These are phyloP conservation scores for Gallinago stenura DNA, from an alignment of 2,797 vertebrate species.

Conservation along the genomic window DNA sequence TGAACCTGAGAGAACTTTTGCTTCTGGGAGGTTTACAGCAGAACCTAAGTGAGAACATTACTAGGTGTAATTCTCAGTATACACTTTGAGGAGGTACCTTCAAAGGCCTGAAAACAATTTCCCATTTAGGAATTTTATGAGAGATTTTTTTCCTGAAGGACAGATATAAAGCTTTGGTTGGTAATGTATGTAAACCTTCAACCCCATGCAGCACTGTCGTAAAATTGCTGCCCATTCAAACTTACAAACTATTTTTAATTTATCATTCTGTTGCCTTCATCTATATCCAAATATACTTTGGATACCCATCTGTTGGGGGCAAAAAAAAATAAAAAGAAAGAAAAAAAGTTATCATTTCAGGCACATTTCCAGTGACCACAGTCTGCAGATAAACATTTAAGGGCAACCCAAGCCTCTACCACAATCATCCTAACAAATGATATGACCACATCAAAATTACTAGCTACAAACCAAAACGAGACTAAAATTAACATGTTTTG, in stretches of 20 bases:
- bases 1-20: neutral
- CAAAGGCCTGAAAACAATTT: neutral
- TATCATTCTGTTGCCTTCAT: neutral
- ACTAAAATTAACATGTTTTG: neutral
- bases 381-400: neutral
- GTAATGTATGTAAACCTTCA: neutral
- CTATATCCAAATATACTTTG: neutral
- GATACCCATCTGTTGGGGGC: neutral
- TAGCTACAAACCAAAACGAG: neutral
- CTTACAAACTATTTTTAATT: neutral
- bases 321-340: neutral
- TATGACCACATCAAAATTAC: neutral
- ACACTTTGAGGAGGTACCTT: neutral
- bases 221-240: neutral
- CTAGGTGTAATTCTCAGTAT: neutral
- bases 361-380: neutral
- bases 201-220: neutral
- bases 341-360: neutral
- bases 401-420: neutral
- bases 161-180: neutral
- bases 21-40: neutral
- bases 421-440: neutral
- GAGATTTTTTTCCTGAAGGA: neutral
- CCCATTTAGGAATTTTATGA: neutral
- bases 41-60: neutral